Evolutionary conservation across 2,113 vertebrate species (phyloP), one percentile per base, ranked within the genome.

Genomic region (Fukomys damarensis): DNA sequence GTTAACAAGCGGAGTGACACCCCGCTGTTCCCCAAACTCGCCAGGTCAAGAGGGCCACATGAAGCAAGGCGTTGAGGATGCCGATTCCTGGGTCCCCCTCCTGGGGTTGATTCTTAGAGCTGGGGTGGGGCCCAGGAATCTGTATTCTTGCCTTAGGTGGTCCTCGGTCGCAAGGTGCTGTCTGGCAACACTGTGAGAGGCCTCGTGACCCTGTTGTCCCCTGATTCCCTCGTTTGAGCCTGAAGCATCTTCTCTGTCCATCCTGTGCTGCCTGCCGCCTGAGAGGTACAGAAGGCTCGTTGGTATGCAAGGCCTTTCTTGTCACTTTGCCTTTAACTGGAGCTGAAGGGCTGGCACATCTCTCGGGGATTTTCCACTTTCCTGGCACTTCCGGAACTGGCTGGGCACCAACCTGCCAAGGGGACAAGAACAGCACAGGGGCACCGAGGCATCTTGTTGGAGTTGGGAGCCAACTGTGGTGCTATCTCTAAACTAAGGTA

Each of bases 351-450:
- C 68, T 97, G 95, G 88, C 30, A 0, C 94, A 32, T 87, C 84
- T 77, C 95, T 84, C 79, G 0, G 89, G 96, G 95, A 95, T 94
- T 97, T 97, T 98, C 93, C 95, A 85, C 91, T 94, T 91, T 72
- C 86, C 63, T 66, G 46, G 85, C 68, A 28, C 87, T 96, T 96
- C 80, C 13, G 20, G 97, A 95, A 56, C 89, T 92, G 97, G 92
- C 96, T 61, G 63, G 20, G 58, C 35, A 86, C 92, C 90, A 91
- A 92, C 61, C 70, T 86, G 65, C 95, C 52, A 28, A 56, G 84
- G 88, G 41, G 38, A 81, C 84, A 79, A 93, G 96, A 92, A 84
- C 59, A 4, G 11, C 0, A 0, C 68, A 81, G 92, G 85, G 68
- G 46, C 90, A 85, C 19, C 0, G 49, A 93, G 76, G 84, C 89